Base-by-base conservation (phyloP, 2,888 invertebrate genomes). In the Nasonovia ribisnigri region DNA sequence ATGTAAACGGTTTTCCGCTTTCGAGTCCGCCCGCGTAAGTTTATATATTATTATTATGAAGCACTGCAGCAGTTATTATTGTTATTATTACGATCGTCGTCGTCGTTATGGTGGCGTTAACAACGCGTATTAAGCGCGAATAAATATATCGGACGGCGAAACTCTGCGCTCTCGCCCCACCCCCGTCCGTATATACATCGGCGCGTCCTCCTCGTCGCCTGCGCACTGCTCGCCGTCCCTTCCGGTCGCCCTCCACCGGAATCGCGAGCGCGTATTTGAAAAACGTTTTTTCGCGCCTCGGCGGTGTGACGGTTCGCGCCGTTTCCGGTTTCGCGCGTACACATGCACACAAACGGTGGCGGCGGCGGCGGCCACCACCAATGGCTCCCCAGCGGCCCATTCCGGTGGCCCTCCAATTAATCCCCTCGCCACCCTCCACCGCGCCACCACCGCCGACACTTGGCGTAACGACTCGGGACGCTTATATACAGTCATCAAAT, bases 381-480 rank as follows among this genome's bases (percentile, higher is more conserved):
- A 95, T 95, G 95, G 94, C 94, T 94, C 95, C 95, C 95, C 43
- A 90, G 95, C 94, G 95, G 48, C 93, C 94, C 95, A 95, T 95
- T 95, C 94, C 94, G 95, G 94, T 60, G 93, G 93, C 90, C 93
- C 95, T 95, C 94, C 95, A 94, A 94, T 94, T 94, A 94, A 94
- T 95, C 94, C 94, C 90, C 90, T 92, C 84, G 84, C 84, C 91
- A 42, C 26, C n/a, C 16, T 1, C 29, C n/a, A 5, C 36, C 84
- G 24, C 84, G 24, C 26, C 20, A 26, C 92, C 92, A 54, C 77
- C 92, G 84, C 91, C 88, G 36, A 77, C 77, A 77, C 84, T 60
- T 42, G 24, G n/a, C 94, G 26, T 94, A 94, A 94, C 94, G 92
- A 92, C 91, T 93, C 90, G 84, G 46, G 42, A 84, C 93, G 89